Evolutionary conservation across 2,888 invertebrate species (phyloP), one percentile per base, ranked within the genome.

Genomic region (Mallateleia sp.): DNA sequence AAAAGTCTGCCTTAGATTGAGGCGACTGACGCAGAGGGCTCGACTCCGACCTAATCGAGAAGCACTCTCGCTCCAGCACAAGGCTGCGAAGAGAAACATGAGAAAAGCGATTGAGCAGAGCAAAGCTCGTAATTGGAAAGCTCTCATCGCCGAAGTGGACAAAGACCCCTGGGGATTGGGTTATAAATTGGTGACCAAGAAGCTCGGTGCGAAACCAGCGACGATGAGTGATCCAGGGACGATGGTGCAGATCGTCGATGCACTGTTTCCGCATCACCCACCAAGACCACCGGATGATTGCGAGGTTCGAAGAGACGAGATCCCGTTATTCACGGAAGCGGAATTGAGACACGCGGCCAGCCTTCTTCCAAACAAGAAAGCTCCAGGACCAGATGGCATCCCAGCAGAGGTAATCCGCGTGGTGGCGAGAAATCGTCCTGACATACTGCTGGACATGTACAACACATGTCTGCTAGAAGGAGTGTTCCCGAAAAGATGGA

Each of bases 151-250:
- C 20, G 81, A 87, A n/a, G 62, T 91, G 22, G 67, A 79, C 32
- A 47, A 25, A n/a, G 85, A 90, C 67, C 87, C 84, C 2, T 89
- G 89, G 88, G 89, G 88, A 0, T 11, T 74, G 22, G 87, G 85
- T 20, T 89, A 90, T 66, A 84, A 77, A 62, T 50, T 90, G 11
- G 88, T 88, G 34, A 80, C 20, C 5, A 38, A 72, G 14, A 87
- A 83, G 42, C 47, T 87, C 9, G 22, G 22, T n/a, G 32, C n/a
- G 7, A 32, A n/a, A 32, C 58, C 58, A 32, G n/a, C 52, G 8
- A 11, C 1, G 22, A 52, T 24, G 22, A 52, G 22, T 22, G 52
- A 52, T 8, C 22, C 52, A 7, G 11, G 52, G 22, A 22, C 8
- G 52, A 52, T 52, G 52, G 24, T 24, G 52, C 22, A 24, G 22